Conservation (phyloP, 2,888 invertebrate genomes). For the Lepetodrilus schrolli region DNA sequence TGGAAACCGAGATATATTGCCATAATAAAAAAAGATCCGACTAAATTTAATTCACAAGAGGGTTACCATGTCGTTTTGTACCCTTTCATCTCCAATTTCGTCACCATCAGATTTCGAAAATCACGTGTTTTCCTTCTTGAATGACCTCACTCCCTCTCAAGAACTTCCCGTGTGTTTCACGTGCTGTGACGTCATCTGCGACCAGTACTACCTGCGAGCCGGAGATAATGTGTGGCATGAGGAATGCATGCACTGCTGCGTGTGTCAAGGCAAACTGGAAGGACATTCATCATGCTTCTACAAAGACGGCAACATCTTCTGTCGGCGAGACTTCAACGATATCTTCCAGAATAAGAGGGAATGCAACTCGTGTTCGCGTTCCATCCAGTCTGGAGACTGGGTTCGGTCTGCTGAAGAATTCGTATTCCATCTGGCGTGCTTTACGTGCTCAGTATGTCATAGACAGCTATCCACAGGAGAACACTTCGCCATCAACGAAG, state of each 20-base stretch:
- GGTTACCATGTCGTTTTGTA: too few relatives aligned
- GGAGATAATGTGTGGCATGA: constrained; percentile 95
- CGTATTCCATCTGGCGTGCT: constrained; percentile 98
- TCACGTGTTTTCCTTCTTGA: too few relatives aligned
- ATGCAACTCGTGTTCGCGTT: not conserved
- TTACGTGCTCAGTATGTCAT: constrained; percentile 91
- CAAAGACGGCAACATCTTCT: constrained; percentile 91
- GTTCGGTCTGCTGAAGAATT: constrained; percentile 91
- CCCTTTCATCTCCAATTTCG: too few relatives aligned
- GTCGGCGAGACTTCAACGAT: constrained; percentile 90
- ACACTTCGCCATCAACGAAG: constrained; percentile 96
- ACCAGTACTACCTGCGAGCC: constrained; percentile 90
- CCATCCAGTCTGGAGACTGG: constrained; percentile 82
- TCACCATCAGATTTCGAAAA: too few relatives aligned
- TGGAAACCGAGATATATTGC: too few relatives aligned
- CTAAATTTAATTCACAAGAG: too few relatives aligned
- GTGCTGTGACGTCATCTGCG: constrained; percentile 89
- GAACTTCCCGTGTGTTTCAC: constrained; percentile 81
- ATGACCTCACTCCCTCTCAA: too few relatives aligned
- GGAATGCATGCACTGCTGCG: constrained; percentile 91
- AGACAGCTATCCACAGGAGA: constrained; percentile 82
- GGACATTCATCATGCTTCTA: constrained; percentile 94
- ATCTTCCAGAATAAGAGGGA: not conserved
- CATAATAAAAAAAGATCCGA: too few relatives aligned
- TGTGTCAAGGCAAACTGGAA: constrained; percentile 91